Conservation (phyloP, 2,797 vertebrate species). For the Glossophaga mutica region DNA sequence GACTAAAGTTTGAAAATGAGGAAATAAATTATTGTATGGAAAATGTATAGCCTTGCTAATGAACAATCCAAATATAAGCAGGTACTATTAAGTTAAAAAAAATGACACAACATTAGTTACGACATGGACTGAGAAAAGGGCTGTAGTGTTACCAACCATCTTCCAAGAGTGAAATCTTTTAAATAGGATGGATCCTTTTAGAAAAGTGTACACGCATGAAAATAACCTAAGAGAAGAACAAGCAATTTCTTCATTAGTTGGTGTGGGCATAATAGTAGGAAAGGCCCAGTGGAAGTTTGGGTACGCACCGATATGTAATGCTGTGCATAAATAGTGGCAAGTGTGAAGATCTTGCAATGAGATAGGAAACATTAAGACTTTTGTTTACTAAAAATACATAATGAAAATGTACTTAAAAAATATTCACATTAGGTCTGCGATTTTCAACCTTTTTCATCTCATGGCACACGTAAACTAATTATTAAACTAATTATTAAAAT, state of each 20-base stretch:
- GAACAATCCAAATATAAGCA: not conserved
- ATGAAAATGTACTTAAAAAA: not conserved
- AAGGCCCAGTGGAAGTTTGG: not conserved
- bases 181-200: not conserved
- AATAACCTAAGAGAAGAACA: not conserved
- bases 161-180: not conserved
- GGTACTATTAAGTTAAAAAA: not conserved
- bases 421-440: not conserved
- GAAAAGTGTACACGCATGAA: not conserved
- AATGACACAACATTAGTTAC: not conserved
- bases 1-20: not conserved
- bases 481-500: not conserved
- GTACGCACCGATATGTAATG: not conserved
- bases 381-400: not conserved
- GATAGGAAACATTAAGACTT: not conserved
- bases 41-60: not conserved
- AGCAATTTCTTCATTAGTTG: not conserved
- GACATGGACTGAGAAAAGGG: not conserved
- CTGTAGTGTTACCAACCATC: not conserved
- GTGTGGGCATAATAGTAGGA: not conserved
- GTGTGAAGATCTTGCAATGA: not conserved
- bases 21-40: not conserved
- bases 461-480: not conserved
- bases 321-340: not conserved
- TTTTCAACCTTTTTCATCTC: not conserved